Evolutionary conservation across 2,113 vertebrate genomes (phyloP), one percentile per base, ranked within the genome.

Genomic region (Cryptomyrus ogoouensis): DNA sequence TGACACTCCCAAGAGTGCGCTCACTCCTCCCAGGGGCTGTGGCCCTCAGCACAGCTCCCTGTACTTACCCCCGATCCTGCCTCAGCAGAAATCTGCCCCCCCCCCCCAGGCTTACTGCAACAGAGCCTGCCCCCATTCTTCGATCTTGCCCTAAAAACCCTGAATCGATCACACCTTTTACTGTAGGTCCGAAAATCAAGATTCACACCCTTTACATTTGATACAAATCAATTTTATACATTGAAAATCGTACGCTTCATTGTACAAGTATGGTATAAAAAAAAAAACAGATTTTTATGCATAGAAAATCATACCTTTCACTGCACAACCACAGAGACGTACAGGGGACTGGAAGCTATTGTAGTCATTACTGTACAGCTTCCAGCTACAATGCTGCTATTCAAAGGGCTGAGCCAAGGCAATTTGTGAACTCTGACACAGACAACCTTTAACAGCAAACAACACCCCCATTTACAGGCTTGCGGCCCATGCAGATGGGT

Each of bases 361-460:
- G 96, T 96, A 95, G 42, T 66, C 94, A 95, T 97, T 97, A 96
- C 95, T 95, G 92, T 94, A 93, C 93, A 94, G 96, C 95, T 95
- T 92, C 94, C 94, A 97, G 93, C 94, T 93, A 95, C 93, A 74
- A 96, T 89, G 56, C 93, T 96, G 96, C 94, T 94, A 94, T 91
- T 4, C 13, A 92, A 89, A 94, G 94, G 95, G 96, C 95, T 93
- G 93, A 94, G 92, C 92, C 91, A 93, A 97, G 97, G 97, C 98
- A 99, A 99, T 99, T 97, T 98, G 97, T 98, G 98, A 98, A 98
- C 97, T 98, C 95, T 98, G 98, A 97, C 98, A 98, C 96, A 1
- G 91, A 92, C 95, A 97, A 98, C 98, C 98, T 99, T 99, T 99
- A 97, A 94, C 93, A 39, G 94, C 96, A 97, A 95, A 96, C 95